phyloP scores from a whole-genome alignment of 2,888 invertebrate species.

The Notocelia uddmanniana region DNA sequence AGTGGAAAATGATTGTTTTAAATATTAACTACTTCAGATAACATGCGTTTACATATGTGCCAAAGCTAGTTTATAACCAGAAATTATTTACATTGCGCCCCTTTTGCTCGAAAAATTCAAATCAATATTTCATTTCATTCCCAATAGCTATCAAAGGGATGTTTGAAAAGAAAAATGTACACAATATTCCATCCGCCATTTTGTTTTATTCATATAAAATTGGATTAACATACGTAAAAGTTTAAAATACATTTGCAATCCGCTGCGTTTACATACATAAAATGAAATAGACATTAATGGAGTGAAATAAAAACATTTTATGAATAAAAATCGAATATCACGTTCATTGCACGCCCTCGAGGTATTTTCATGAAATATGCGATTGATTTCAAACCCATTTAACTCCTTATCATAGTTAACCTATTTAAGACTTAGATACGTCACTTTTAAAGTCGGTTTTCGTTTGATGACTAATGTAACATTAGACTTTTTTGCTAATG shows the following conservation, averaged over 20 bases:
- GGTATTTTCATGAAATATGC: constrained; percentile 9
- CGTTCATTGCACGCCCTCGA: constrained; percentile 8
- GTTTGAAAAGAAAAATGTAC: background rate
- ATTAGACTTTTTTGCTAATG: background rate
- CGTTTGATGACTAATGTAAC: background rate
- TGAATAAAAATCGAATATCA: constrained; percentile 9
- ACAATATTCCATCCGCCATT: background rate
- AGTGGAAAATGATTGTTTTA: no score
- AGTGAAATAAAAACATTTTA: constrained; percentile 11
- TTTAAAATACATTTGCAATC: constrained; percentile 3
- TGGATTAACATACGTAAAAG: background rate
- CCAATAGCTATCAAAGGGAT: background rate
- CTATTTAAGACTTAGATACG: background rate
- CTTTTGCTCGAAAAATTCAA: background rate
- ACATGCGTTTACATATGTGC: no score
- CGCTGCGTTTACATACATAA: constrained; percentile 2
- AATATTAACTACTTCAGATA: no score
- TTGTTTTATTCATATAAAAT: constrained; percentile 4
- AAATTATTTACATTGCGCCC: background rate
- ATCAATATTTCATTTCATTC: background rate
- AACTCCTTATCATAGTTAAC: background rate
- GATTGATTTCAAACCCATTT: background rate
- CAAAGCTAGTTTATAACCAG: no score
- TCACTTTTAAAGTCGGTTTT: constrained; percentile 1
- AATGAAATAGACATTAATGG: background rate